These are phyloP conservation scores for Spea hammondii DNA, from an alignment of 2,797 vertebrate genomes.

Conservation along the genomic window DNA sequence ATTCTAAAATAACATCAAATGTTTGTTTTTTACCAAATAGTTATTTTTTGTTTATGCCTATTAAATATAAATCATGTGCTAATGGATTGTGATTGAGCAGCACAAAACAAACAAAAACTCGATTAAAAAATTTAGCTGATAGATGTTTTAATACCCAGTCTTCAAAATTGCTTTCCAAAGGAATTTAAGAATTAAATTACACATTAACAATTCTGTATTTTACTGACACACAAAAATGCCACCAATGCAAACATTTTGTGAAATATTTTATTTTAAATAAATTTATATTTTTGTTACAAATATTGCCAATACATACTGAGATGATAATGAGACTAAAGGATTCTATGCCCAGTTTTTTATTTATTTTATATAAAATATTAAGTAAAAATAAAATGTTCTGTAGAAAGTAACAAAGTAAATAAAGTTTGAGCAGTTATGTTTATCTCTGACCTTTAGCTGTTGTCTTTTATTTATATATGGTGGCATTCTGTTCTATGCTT, in stretches of 20 bases:
- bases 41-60: slow-evolving; percentile 36
- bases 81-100: slow-evolving; percentile 27
- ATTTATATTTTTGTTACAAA: not conserved
- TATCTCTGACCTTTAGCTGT: too few species aligned
- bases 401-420: too few species aligned
- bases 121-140: slow-evolving; percentile 14
- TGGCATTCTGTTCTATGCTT: too few species aligned
- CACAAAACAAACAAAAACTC: slow-evolving; percentile 28
- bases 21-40: slow-evolving; percentile 17
- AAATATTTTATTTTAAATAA: not conserved
- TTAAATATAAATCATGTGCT: slow-evolving; percentile 35
- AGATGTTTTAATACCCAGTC: slow-evolving; percentile 9
- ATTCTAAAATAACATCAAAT: not conserved
- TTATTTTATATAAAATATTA: too few species aligned
- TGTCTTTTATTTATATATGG: too few species aligned
- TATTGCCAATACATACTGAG: not conserved
- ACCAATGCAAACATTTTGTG: not conserved
- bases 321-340: not conserved
- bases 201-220: not conserved
- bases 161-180: slow-evolving; percentile 4
- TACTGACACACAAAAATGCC: not conserved
- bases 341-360: too few species aligned
- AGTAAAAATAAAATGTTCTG: too few species aligned
- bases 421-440: too few species aligned
- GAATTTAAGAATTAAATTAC: slow-evolving; percentile 12